Evolutionary conservation across 53 echinoderm and acorn worm genomes (phyloP).

Genomic region (Zoroaster sp.): DNA sequence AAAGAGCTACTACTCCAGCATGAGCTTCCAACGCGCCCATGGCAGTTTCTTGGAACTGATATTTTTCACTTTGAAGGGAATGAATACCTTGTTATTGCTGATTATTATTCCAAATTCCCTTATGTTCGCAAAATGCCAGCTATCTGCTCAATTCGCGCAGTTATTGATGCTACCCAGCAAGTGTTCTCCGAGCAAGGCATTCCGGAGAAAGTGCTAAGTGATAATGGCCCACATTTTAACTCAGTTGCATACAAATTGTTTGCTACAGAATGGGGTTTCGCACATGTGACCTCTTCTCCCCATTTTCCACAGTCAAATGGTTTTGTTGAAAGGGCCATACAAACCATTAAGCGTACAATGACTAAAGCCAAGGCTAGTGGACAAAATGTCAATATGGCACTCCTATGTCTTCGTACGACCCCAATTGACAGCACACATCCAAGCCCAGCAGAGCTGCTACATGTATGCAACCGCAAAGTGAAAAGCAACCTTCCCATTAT

Average conservation of each 20-base stretch:
- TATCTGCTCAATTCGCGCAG: conserved; percentile 26
- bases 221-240: conserved; percentile 69
- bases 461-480: not conserved
- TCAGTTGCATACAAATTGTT: conserved; percentile 60
- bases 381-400: conserved; percentile 56
- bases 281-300: conserved; percentile 72
- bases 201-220: conserved; percentile 59
- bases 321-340: conserved; percentile 65
- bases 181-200: conserved; percentile 72
- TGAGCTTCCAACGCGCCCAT: conserved; percentile 61
- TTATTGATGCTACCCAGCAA: conserved; percentile 41
- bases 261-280: conserved; percentile 61
- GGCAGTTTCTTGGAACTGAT: conserved; percentile 63
- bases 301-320: conserved; percentile 72
- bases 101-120: conserved; percentile 72
- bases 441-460: conserved; percentile 65
- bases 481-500: conserved; percentile 31
- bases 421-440: conserved; percentile 56
- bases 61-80: conserved; percentile 31
- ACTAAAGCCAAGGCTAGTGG: conserved; percentile 39
- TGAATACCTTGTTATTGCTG: conserved; percentile 61
- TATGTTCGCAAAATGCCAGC: conserved; percentile 25
- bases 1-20: conserved; percentile 23
- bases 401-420: conserved; percentile 50
- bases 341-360: conserved; percentile 68